Percentiles rank a stretch among this genome's conserved stretches.
These are phyloP conservation scores for Scylla paramamosain DNA, from an alignment of 1,140 invertebrate species.

Conservation along the genomic window DNA sequence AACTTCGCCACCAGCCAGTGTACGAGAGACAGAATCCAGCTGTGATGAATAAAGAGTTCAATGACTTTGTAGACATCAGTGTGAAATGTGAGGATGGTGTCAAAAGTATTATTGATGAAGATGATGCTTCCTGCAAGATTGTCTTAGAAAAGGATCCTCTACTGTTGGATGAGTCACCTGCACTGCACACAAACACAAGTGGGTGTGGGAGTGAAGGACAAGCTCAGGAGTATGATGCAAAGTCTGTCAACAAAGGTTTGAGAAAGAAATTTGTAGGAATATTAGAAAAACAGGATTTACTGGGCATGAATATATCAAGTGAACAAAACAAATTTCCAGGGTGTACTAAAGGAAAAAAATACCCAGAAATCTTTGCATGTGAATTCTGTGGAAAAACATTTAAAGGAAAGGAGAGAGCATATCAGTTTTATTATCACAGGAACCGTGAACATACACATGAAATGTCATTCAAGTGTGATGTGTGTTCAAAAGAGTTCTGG, in stretches of 20 bases:
- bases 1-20: background rate
- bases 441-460: constrained; percentile 68
- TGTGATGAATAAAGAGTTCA: background rate
- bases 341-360: constrained; percentile 41
- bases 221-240: background rate
- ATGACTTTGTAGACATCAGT: constrained; percentile 57
- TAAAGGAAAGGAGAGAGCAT: constrained; percentile 62
- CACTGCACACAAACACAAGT: background rate
- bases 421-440: constrained; percentile 71
- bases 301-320: background rate
- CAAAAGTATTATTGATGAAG: constrained; percentile 35
- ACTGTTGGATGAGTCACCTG: constrained; percentile 33
- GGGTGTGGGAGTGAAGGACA: background rate
- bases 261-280: constrained; percentile 59
- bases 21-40: background rate
- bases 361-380: constrained; percentile 64
- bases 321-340: background rate
- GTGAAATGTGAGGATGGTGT: constrained; percentile 58
- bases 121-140: constrained; percentile 33
- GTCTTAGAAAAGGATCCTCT: constrained; percentile 62
- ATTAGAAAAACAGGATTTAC: constrained; percentile 35
- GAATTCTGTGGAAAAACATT: constrained; percentile 69
- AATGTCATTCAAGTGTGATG: constrained; percentile 58
- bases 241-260: background rate
- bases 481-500: constrained; percentile 65